Conservation (phyloP, 2,113 vertebrate genomes). For the Chamaetylas fuelleborni region DNA sequence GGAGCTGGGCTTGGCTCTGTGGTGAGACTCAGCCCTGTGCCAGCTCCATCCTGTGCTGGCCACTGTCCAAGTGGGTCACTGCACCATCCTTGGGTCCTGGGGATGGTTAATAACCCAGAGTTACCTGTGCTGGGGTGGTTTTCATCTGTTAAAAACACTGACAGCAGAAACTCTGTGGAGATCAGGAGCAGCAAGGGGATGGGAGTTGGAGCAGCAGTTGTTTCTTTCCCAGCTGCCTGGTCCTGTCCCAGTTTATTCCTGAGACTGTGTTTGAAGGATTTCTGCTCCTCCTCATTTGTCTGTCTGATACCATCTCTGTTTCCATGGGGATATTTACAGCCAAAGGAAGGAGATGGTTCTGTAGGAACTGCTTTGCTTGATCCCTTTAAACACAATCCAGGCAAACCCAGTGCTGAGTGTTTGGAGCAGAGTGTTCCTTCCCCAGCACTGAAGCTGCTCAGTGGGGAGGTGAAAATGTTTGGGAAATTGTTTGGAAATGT, state of each 20-base stretch:
- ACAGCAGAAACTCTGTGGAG: not conserved
- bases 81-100: not conserved
- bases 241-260: not conserved
- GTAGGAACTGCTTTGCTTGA: not conserved
- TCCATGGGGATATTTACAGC: constrained; percentile 54
- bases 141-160: not conserved
- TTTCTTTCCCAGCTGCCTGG: not conserved
- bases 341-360: not conserved
- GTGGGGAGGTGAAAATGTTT: not conserved
- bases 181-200: accelerated
- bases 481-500: not conserved
- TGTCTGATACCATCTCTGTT: constrained; percentile 27
- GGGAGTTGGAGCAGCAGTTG: not conserved
- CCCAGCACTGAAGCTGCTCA: not conserved
- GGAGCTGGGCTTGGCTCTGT: not conserved
- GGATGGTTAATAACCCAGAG: not conserved
- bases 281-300: not conserved
- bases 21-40: not conserved
- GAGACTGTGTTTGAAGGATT: not conserved
- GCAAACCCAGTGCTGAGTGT: not conserved
- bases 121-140: not conserved
- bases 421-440: not conserved
- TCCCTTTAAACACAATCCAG: not conserved
- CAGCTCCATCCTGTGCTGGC: not conserved
- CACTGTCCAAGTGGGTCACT: not conserved